phyloP scores from a whole-genome alignment of 2,888 invertebrate species.

The Chloroclystis v-ata region DNA sequence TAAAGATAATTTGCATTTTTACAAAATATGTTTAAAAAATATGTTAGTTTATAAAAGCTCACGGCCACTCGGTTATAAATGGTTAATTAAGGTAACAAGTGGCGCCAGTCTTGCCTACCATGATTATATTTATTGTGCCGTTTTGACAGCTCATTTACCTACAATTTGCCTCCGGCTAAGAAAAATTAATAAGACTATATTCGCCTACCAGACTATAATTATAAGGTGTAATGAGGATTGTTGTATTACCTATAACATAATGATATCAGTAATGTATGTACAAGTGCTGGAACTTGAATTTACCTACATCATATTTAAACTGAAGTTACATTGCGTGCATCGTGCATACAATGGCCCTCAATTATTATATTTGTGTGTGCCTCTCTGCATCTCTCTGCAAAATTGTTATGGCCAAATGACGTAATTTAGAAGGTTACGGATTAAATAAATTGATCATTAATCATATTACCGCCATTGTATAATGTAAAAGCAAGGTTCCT shows the following conservation, averaged over 20 bases:
- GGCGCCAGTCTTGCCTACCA: neutral
- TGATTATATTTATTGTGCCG: neutral
- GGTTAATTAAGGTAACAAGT: neutral
- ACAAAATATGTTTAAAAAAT: no score
- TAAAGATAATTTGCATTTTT: neutral
- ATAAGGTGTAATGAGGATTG: no score
- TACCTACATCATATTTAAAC: no score
- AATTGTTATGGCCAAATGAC: no score
- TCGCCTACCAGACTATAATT: neutral
- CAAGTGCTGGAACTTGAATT: no score
- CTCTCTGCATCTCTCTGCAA: no score
- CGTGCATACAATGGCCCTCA: no score
- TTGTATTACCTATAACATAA: no score
- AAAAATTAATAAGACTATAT: neutral
- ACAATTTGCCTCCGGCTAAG: neutral
- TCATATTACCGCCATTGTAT: neutral
- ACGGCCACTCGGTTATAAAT: conserved; percentile 9
- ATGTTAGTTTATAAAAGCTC: conserved; percentile 24
- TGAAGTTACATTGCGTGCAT: no score
- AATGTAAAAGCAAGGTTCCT: conserved; percentile 34
- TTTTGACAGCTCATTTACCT: neutral
- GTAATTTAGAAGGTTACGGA: neutral
- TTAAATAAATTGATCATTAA: conserved; percentile 1
- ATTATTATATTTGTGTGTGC: no score
- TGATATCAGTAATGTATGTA: no score